Evolutionary conservation across 1,140 invertebrate species (phyloP).

Genomic region (Gryon sp.): DNA sequence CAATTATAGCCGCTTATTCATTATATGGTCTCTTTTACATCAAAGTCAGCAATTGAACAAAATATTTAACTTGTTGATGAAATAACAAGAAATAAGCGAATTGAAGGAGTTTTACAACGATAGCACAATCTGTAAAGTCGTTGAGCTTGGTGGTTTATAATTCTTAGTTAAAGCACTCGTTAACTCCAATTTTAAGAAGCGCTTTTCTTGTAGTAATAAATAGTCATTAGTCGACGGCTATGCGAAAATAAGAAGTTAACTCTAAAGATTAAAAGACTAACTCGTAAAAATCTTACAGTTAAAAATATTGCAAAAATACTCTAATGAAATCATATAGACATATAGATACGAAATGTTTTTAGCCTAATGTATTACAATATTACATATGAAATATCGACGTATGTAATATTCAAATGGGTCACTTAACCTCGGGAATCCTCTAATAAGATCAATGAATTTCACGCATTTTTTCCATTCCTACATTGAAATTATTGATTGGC

Average conservation of each 20-base stretch:
- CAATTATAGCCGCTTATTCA: too few relatives aligned
- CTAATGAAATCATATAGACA: too few relatives aligned
- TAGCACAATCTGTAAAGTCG: conserved; percentile 42
- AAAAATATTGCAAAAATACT: too few relatives aligned
- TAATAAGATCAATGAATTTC: conserved; percentile 14
- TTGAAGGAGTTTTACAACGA: conserved; percentile 29
- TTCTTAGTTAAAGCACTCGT: conserved; percentile 34
- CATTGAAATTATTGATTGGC: conserved; percentile 21
- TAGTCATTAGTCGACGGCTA: conserved; percentile 47
- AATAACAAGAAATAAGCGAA: conserved; percentile 24
- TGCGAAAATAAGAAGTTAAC: conserved; percentile 39
- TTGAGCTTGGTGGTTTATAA: conserved; percentile 44
- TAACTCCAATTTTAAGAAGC: conserved; percentile 54
- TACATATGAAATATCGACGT: too few relatives aligned
- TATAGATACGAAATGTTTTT: too few relatives aligned
- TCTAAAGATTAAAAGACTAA: conserved; percentile 33
- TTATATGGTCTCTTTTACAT: too few relatives aligned
- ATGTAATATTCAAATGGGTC: too few relatives aligned
- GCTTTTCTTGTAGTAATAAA: conserved; percentile 55
- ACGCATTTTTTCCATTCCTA: not conserved
- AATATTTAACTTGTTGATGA: conserved; percentile 34
- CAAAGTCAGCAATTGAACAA: conserved; percentile 24
- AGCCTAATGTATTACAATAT: too few relatives aligned
- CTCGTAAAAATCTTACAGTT: too few relatives aligned
- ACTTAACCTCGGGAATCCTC: not conserved